Evolutionary conservation across 2,888 invertebrate species (phyloP).

Genomic region (Rhagophthalmus giganteus): DNA sequence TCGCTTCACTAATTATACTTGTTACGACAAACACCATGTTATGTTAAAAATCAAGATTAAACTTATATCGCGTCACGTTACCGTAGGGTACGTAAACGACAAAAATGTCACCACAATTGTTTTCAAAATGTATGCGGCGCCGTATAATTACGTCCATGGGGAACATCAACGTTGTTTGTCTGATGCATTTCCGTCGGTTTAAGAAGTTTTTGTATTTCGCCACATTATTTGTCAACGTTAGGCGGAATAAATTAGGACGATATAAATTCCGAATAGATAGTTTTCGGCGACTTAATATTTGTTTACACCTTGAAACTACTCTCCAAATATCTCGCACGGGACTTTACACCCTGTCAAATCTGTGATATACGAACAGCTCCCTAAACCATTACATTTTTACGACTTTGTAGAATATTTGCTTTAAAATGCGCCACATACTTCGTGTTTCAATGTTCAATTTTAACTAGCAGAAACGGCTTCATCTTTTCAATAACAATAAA

Average conservation of each 20-base stretch:
- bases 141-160: too few species aligned
- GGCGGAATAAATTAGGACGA: slow-evolving; percentile 11
- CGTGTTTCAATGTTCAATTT: too few species aligned
- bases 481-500: too few species aligned
- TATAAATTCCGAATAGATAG: slow-evolving; percentile 21
- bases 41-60: too few species aligned
- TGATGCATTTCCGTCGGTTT: slow-evolving; percentile 8
- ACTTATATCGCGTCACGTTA: too few species aligned
- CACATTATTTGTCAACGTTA: slow-evolving; percentile 22
- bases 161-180: neutral
- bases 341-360: slow-evolving; percentile 26
- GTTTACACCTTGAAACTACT: slow-evolving; percentile 35
- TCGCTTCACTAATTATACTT: too few species aligned
- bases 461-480: too few species aligned
- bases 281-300: slow-evolving; percentile 37
- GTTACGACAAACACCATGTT: too few species aligned
- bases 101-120: too few species aligned
- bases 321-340: slow-evolving; percentile 28
- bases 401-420: slow-evolving; percentile 25
- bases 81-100: too few species aligned
- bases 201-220: slow-evolving; percentile 16
- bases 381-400: slow-evolving; percentile 24
- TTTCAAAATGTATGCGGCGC: too few species aligned
- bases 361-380: slow-evolving; percentile 31
- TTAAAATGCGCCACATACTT: too few species aligned